phyloP scores from a whole-genome alignment of 2,797 vertebrate species.

The Setipinna tenuifilis region DNA sequence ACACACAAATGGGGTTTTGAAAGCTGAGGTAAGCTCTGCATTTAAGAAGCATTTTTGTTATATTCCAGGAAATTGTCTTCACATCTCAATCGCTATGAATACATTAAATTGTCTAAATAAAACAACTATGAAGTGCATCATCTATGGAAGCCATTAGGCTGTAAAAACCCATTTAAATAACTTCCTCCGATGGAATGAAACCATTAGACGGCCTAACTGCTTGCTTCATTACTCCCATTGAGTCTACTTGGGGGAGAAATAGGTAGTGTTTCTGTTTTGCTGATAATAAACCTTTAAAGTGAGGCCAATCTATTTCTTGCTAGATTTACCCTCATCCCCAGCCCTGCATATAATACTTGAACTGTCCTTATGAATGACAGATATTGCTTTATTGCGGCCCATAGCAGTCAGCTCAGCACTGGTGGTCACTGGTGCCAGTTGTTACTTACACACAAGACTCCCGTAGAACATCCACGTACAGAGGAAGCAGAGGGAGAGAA shows the following conservation, averaged over 20 bases:
- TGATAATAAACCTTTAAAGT: too few species aligned
- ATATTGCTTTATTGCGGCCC: background rate
- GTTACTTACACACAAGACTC: slow-evolving; percentile 82
- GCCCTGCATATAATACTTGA: background rate
- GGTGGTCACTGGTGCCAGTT: background rate
- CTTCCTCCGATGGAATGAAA: too few species aligned
- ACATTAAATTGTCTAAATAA: background rate
- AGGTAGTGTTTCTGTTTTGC: background rate
- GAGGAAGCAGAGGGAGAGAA: slow-evolving; percentile 76
- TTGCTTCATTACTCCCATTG: background rate
- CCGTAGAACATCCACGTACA: slow-evolving; percentile 84
- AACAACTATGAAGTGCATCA: background rate
- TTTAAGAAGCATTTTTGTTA: too few species aligned
- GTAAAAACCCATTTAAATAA: too few species aligned
- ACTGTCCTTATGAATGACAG: background rate
- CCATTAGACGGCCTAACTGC: too few species aligned
- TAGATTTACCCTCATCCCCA: background rate
- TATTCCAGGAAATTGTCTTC: too few species aligned
- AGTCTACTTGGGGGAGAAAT: background rate
- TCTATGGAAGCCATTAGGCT: too few species aligned
- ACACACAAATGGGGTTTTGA: background rate
- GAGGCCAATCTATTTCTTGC: background rate
- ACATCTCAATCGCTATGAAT: too few species aligned
- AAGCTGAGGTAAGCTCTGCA: too few species aligned
- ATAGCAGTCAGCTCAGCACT: background rate